phyloP scores from a whole-genome alignment of 2,888 invertebrate species.

The Clivina fossor region DNA sequence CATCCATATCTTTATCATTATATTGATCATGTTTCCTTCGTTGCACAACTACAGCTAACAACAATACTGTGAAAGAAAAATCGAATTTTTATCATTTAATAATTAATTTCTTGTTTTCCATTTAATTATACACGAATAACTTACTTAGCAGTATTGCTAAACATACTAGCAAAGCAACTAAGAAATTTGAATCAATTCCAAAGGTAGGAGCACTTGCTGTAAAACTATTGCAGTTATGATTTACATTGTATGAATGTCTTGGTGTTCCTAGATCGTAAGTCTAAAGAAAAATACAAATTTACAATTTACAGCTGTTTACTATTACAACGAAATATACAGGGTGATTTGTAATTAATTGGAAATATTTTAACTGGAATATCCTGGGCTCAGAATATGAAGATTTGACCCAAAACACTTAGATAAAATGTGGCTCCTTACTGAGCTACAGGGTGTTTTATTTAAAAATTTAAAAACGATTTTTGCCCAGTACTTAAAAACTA shows the following conservation, averaged over 20 bases:
- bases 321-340: too few species aligned
- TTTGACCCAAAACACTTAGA: too few species aligned
- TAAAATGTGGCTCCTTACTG: too few species aligned
- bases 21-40: constrained; percentile 82
- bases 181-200: constrained; percentile 81
- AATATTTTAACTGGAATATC: too few species aligned
- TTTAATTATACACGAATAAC: constrained; percentile 52
- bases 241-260: constrained; percentile 68
- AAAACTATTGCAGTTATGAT: constrained; percentile 72
- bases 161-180: constrained; percentile 88
- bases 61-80: constrained; percentile 62
- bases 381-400: too few species aligned
- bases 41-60: constrained; percentile 90
- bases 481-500: too few species aligned
- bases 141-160: constrained; percentile 79
- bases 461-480: too few species aligned
- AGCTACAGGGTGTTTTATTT: too few species aligned
- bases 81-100: constrained; percentile 16
- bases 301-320: too few species aligned
- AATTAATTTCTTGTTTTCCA: constrained; percentile 12
- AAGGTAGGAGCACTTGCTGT: constrained; percentile 78
- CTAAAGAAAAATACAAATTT: too few species aligned
- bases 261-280: constrained; percentile 88
- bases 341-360: too few species aligned
- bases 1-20: constrained; percentile 90